phyloP scores from a whole-genome alignment of 2,888 invertebrate genomes.

The Plemyria rubiginata region DNA sequence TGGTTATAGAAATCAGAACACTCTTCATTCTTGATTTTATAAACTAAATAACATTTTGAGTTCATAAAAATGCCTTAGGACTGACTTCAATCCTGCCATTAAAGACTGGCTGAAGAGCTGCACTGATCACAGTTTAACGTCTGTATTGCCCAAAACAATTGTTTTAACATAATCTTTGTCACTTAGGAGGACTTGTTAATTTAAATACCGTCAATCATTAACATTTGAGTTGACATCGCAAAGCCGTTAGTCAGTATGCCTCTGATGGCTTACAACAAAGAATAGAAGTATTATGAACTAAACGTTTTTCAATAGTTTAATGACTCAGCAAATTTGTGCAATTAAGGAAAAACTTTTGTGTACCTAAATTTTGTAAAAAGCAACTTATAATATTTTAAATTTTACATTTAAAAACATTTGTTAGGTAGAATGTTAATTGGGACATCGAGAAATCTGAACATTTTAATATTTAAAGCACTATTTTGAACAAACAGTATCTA shows the following conservation, averaged over 20 bases:
- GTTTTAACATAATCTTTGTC: slow-evolving; percentile 28
- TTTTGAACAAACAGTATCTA: too few relatives aligned
- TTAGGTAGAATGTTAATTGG: too few relatives aligned
- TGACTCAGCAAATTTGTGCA: slow-evolving; percentile 28
- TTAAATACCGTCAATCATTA: slow-evolving; percentile 34
- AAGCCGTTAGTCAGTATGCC: slow-evolving; percentile 25
- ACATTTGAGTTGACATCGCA: slow-evolving; percentile 17
- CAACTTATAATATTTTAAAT: too few relatives aligned
- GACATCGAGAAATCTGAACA: too few relatives aligned
- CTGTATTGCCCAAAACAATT: slow-evolving; percentile 32
- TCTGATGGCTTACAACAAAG: slow-evolving; percentile 31
- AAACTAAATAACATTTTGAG: not conserved
- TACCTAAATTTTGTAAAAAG: too few relatives aligned
- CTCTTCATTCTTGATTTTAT: slow-evolving; percentile 1
- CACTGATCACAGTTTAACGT: slow-evolving; percentile 32
- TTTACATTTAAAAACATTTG: too few relatives aligned
- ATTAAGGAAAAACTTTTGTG: slow-evolving; percentile 13
- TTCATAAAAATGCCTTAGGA: slow-evolving; percentile 2
- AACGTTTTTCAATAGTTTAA: slow-evolving; percentile 4
- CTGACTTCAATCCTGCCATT: slow-evolving; percentile 20
- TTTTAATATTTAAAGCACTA: too few relatives aligned
- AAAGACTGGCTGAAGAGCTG: slow-evolving; percentile 19
- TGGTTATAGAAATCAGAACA: slow-evolving; percentile 1
- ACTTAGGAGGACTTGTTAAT: slow-evolving; percentile 20
- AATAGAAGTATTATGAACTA: slow-evolving; percentile 8